Evolutionary conservation across 23 tunicate genomes (phyloP), one percentile per base, ranked within the genome.

Genomic region (Clavelina lepadiformis): DNA sequence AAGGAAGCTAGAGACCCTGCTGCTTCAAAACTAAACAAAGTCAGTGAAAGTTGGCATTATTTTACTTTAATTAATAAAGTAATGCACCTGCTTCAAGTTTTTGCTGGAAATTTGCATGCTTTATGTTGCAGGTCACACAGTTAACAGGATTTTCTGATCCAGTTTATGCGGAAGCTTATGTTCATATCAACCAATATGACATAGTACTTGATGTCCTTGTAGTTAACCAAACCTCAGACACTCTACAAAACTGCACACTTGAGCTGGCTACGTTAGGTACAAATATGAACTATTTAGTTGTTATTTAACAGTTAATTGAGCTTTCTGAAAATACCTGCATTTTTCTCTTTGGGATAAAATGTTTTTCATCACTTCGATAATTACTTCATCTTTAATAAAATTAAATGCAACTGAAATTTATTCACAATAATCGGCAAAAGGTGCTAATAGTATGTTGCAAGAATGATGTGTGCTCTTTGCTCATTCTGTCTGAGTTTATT

Each of bases 121-220:
- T 15, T 11, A 41, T 41, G 49, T 41, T 41, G 26, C 65, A 91
- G 98, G 98, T 91, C 28, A 73, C 82, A 21, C 98, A 91, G 36
- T 67, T 91, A 56, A 91, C 98, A 29, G 98, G 98, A 1, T 91
- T 91, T 56, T 82, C 92, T 25, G 98, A 91, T 58, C 98, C 98
- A 15, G 98, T 91, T 1, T 91, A 91, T 53, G 92, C 98, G 2
- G 98, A 91, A 67, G 87, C 98, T 3, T 91, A 91, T 51, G 93
- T 91, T 26, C 98, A 91, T 49, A 83, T 91, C 72, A 91, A 91
- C 52, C 98, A 91, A 52, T 91, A 91, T 35, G 98, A 91, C 35
- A 91, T 91, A 28, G 98, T 91, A 1, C 71, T 91, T 23, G 98
- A 91, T 67, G 98, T 91, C 29, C 72, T 91, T 15, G 81, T 91